phyloP scores from a whole-genome alignment of 2,797 vertebrate genomes.

The Urophycis tenuis region DNA sequence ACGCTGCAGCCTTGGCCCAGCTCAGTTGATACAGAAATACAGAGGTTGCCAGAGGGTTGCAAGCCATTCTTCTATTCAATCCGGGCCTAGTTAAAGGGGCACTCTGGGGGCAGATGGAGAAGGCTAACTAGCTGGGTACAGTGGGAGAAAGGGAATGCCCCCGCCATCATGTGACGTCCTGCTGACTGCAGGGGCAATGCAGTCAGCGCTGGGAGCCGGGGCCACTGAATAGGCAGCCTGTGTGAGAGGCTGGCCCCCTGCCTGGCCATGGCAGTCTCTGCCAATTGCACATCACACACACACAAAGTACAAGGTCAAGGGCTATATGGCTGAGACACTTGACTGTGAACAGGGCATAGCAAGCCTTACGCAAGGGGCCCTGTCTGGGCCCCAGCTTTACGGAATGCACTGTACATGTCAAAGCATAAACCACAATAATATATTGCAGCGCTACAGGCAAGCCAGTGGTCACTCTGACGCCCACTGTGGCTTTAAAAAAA shows the following conservation, averaged over 20 bases:
- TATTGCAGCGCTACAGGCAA: slow-evolving; percentile 11
- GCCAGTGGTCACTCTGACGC: slow-evolving; percentile 28
- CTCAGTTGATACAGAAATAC: neutral
- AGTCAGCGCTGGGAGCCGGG: slow-evolving; percentile 15
- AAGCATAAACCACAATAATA: slow-evolving; percentile 16
- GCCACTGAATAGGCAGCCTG: slow-evolving; percentile 41
- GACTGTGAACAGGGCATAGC: slow-evolving; percentile 9
- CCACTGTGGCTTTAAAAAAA: slow-evolving; percentile 31
- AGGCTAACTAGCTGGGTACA: neutral
- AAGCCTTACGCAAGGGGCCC: slow-evolving; percentile 7
- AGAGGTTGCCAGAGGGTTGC: neutral
- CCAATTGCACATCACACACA: slow-evolving; percentile 34
- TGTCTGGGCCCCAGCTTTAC: slow-evolving; percentile 16
- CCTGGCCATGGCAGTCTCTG: slow-evolving; percentile 40
- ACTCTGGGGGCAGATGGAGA: neutral
- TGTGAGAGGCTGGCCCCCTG: slow-evolving; percentile 33
- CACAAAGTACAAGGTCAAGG: slow-evolving; percentile 31
- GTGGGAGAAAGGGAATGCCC: neutral
- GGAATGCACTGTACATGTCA: slow-evolving; percentile 33
- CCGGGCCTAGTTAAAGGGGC: neutral
- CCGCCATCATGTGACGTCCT: slow-evolving; percentile 29
- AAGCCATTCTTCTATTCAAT: neutral
- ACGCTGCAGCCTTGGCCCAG: neutral
- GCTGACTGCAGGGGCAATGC: slow-evolving; percentile 29
- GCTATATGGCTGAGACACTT: slow-evolving; percentile 15